Evolutionary conservation across 2,113 vertebrate genomes (phyloP), one percentile per base, ranked within the genome.

Genomic region (Neopipo cinnamomea): DNA sequence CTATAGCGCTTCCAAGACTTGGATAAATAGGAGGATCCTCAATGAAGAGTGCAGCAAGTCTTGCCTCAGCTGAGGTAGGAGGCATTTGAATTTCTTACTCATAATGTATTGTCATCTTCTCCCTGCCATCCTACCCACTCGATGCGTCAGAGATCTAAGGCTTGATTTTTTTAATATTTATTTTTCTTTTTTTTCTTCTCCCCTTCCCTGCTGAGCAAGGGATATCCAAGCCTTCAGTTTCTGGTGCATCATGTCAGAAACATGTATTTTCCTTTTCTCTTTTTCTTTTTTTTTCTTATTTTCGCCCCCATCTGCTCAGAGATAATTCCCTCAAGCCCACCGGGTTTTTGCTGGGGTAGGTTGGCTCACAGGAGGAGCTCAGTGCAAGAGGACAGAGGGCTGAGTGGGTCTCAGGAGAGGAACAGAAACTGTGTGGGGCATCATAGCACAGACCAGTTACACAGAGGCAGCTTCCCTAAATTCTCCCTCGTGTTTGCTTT

Each of bases 21-120:
- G 70, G 76, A 52, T 94, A 93, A 96, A 92, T 25, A 83, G 73
- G 92, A 90, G 92, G 90, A 63, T 93, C 92, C 80, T 80, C 35
- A 72, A 41, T 1, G 0, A 91, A 88, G 41, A 86, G n/a, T 3
- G 2, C 53, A 56, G 68, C 44, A 67, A 88, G 46, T 56, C 74
- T 95, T 96, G 88, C 41, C 65, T 95, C 72, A 88, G 83, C 4
- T 1, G 3, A 96, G 61, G 95, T 96, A 96, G 95, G 96, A 97
- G 95, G 92, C 92, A 89, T 95, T 89, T 96, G 65, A 93, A 94
- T 96, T 91, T 95, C 83, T 97, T 96, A 96, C 92, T 96, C 96
- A 96, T 76, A 84, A 73, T 81, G 83, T 96, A 78, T 88, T 96
- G 90, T 96, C 79, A 92, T 94, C 85, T 94, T 75, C 91, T 95